Base-by-base conservation (phyloP, 2,888 invertebrate genomes). In the Helicoverpa assulta region DNA sequence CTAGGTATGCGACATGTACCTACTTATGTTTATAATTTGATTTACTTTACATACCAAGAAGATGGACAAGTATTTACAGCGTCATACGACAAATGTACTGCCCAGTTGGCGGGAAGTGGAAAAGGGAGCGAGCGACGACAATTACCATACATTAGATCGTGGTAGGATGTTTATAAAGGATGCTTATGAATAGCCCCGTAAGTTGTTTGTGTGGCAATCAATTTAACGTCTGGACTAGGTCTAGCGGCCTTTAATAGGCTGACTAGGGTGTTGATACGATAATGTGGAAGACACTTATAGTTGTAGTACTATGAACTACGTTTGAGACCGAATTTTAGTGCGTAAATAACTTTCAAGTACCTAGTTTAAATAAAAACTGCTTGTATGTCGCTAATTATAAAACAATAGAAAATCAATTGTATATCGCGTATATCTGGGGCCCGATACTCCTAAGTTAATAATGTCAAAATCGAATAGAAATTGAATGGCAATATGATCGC, bases 91-190 rank as follows among this genome's bases (percentile, higher is more conserved):
- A 43, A 29, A 58, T 58, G 67, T 47, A 68, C 54, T 67, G 52
- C 63, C 60, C 76, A 64, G 67, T 57, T 72, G 77, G 50, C 74
- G 72, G 83, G 83, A 82, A 76, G 72, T 63, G 57, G 58, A 67
- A 80, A 83, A 83, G 84, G 82, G 82, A 78, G 76, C 67, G 66
- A 62, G 54, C 69, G 55, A 58, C 57, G 58, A 50, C 73, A 60
- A 78, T 80, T 80, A 82, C 83, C 71, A 73, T 73, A 76, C 78
- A 82, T 82, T 82, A 83, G 69, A 62, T 47, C 62, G 50, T 43
- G 55, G 43, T 80, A 73, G 54, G 63, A 55, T 73, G 68, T 70
- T 69, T 80, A 68, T 55, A 19, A 67, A 80, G 81, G 83, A 81
- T 73, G 80, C 61, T 73, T 76, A 75, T 58, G 75, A 79, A 80